A percentile compares a stretch with the other conserved stretches of the same genome.
Evolutionary conservation across 2,888 invertebrate genomes (phyloP).

Genomic region (Drosophila rellima): DNA sequence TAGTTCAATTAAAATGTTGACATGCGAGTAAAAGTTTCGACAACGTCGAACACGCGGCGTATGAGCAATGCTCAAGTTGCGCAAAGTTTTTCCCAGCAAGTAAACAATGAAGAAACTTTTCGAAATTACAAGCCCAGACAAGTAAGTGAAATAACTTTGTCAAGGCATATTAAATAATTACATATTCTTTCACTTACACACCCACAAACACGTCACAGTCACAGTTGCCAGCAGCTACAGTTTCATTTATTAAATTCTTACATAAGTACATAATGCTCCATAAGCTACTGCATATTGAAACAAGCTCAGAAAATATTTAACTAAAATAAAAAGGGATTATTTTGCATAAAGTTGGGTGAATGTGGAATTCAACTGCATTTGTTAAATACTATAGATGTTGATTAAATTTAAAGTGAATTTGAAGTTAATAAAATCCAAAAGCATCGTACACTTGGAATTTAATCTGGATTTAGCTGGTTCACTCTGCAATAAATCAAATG

Average conservation of each 20-base stretch:
- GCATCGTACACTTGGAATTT: constrained; percentile 7
- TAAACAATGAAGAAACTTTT: constrained; percentile 42
- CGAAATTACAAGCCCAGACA: constrained; percentile 30
- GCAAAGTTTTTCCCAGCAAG: constrained; percentile 26
- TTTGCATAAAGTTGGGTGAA: background rate
- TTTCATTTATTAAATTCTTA: constrained; percentile 4
- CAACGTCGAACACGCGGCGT: constrained; percentile 43
- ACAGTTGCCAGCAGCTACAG: constrained; percentile 16
- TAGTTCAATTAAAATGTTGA: constrained; percentile 66
- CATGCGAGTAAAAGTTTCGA: constrained; percentile 57
- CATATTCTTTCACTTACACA: constrained; percentile 19
- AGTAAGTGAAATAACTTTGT: constrained; percentile 46
- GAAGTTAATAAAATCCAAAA: constrained; percentile 7
- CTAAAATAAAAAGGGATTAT: background rate
- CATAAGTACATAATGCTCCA: constrained; percentile 2
- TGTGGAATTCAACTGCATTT: background rate
- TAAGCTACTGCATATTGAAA: constrained; percentile 8
- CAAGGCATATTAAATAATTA: constrained; percentile 47
- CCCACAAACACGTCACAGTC: background rate
- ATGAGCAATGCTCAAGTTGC: constrained; percentile 27
- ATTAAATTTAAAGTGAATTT: constrained; percentile 10
- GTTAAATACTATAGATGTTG: background rate
- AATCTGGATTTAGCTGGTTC: constrained; percentile 19
- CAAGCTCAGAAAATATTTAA: background rate
- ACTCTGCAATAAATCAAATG: constrained; percentile 3